Conservation (phyloP, 2,888 invertebrate species). For the Thalpophila matura region DNA sequence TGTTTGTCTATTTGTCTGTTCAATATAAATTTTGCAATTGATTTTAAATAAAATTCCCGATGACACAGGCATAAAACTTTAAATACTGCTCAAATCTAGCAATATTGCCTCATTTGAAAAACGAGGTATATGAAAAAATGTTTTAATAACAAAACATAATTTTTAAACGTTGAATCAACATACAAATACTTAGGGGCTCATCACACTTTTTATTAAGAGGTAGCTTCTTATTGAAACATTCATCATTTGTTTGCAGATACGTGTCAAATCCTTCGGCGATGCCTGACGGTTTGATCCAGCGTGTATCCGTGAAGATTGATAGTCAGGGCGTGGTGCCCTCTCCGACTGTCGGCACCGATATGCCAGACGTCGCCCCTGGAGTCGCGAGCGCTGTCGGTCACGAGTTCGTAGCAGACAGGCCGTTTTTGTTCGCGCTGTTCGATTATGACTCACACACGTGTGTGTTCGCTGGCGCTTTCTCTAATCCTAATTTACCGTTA, state of each 20-base stretch:
- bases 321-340: constrained; percentile 49
- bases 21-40: too few relatives aligned
- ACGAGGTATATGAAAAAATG: too few relatives aligned
- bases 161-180: too few relatives aligned
- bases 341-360: constrained; percentile 22
- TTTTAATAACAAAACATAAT: too few relatives aligned
- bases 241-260: constrained; percentile 51
- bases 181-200: too few relatives aligned
- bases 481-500: constrained; percentile 47
- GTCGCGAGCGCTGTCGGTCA: constrained; percentile 56
- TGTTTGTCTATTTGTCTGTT: too few relatives aligned
- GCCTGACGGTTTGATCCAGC: constrained; percentile 58
- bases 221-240: too few relatives aligned
- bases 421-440: constrained; percentile 67
- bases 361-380: constrained; percentile 44
- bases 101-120: too few relatives aligned
- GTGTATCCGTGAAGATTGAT: constrained; percentile 58
- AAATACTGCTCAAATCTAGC: too few relatives aligned
- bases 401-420: constrained; percentile 67
- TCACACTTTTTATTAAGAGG: too few relatives aligned
- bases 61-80: too few relatives aligned
- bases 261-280: constrained; percentile 60
- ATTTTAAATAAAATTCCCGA: too few relatives aligned
- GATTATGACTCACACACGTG: constrained; percentile 64
- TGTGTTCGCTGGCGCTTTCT: constrained; percentile 63